These are phyloP conservation scores for Strigamia maritima DNA, from an alignment of 2,888 invertebrate species.

Conservation along the genomic window DNA sequence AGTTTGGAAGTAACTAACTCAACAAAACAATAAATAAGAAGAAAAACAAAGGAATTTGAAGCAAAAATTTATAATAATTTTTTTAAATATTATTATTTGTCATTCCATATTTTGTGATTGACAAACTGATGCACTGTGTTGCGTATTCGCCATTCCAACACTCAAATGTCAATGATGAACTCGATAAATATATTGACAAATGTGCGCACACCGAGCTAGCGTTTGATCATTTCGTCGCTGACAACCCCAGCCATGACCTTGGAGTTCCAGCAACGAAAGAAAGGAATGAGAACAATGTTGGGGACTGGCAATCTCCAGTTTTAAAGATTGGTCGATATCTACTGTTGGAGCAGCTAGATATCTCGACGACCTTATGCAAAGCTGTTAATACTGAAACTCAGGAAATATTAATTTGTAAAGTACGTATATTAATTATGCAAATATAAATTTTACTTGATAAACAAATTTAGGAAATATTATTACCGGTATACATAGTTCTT, in stretches of 20 bases:
- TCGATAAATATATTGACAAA: conserved; percentile 11
- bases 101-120: neutral
- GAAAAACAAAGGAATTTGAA: neutral
- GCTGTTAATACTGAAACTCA: conserved; percentile 81
- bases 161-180: conserved; percentile 1
- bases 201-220: conserved; percentile 36
- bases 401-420: conserved; percentile 86
- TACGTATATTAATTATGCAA: too few relatives aligned
- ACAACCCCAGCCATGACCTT: conserved; percentile 27
- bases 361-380: conserved; percentile 68
- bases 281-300: neutral
- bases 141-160: neutral
- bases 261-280: conserved; percentile 20
- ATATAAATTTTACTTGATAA: neutral
- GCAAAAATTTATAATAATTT: too few relatives aligned
- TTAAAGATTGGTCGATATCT: conserved; percentile 80
- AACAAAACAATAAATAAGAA: too few relatives aligned
- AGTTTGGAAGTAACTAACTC: too few relatives aligned
- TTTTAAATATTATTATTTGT: neutral
- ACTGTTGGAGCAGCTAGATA: conserved; percentile 72
- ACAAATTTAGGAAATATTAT: neutral
- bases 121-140: conserved; percentile 33
- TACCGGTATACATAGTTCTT: neutral
- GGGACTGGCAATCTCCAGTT: conserved; percentile 53
- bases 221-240: conserved; percentile 45